Conservation (phyloP, 2,113 vertebrate species). For the Sinocyclocheilus rhinocerous region DNA sequence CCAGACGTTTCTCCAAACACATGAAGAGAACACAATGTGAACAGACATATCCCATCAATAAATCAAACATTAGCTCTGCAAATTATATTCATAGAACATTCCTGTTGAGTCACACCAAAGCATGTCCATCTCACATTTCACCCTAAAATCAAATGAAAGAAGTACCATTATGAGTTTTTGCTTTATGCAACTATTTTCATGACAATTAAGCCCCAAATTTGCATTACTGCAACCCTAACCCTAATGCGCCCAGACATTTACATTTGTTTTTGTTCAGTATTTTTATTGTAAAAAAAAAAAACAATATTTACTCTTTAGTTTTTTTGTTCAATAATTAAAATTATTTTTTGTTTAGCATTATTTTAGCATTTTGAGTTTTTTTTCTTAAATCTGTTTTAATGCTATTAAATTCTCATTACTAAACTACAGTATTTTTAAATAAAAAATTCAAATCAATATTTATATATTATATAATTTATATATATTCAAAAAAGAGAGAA, state of each 20-base stretch:
- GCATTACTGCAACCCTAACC: not conserved
- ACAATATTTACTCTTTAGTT: too few species aligned
- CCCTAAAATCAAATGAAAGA: not conserved
- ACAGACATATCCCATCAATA: constrained; percentile 1
- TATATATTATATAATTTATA: too few species aligned
- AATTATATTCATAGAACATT: constrained; percentile 30
- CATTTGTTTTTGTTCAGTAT: not conserved
- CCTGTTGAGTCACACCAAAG: not conserved
- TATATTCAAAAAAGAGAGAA: too few species aligned
- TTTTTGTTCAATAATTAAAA: too few species aligned
- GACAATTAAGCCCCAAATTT: not conserved
- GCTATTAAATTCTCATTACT: too few species aligned
- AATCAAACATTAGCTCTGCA: constrained; percentile 22
- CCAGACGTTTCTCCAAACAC: constrained; percentile 46
- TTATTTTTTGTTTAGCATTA: too few species aligned
- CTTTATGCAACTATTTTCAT: not conserved
- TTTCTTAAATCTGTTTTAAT: too few species aligned
- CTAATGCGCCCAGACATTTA: not conserved
- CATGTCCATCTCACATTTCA: not conserved
- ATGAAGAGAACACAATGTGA: constrained; percentile 16
- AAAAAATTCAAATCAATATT: too few species aligned
- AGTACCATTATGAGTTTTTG: not conserved
- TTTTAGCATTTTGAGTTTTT: too few species aligned
- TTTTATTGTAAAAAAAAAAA: too few species aligned
- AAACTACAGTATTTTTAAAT: too few species aligned